These are phyloP conservation scores for Caenorhabditis sp. DNA, from an alignment of 2,888 invertebrate genomes.

Conservation along the genomic window DNA sequence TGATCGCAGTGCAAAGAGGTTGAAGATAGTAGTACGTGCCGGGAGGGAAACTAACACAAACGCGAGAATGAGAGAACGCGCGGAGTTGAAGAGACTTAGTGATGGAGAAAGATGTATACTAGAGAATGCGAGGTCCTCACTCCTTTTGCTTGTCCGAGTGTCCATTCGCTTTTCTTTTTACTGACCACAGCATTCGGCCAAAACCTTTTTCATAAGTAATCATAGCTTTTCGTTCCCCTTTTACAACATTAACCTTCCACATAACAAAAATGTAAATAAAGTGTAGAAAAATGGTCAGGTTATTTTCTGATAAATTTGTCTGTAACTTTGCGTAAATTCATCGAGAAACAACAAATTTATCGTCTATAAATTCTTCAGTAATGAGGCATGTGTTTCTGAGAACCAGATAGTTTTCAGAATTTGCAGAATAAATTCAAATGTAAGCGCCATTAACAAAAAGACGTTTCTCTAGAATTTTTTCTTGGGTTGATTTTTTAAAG, in stretches of 20 bases:
- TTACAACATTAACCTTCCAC: background rate
- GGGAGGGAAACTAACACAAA: background rate
- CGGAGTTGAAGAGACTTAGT: constrained; percentile 5
- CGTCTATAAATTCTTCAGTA: too few relatives aligned
- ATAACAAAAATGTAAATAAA: too few relatives aligned
- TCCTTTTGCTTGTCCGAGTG: constrained; percentile 3
- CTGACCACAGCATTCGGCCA: constrained; percentile 18
- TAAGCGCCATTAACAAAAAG: too few relatives aligned
- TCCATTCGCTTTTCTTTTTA: background rate
- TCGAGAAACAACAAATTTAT: too few relatives aligned
- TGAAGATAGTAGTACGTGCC: background rate
- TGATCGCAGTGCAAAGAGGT: constrained; percentile 26
- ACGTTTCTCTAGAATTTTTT: too few relatives aligned
- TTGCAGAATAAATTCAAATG: too few relatives aligned
- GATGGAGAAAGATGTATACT: background rate
- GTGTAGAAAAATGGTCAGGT: too few relatives aligned
- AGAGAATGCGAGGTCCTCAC: constrained; percentile 32
- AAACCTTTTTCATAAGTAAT: background rate
- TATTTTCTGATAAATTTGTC: too few relatives aligned
- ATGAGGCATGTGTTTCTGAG: too few relatives aligned
- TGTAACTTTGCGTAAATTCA: too few relatives aligned
- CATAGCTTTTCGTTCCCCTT: background rate
- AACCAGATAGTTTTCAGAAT: too few relatives aligned
- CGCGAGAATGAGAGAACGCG: background rate
- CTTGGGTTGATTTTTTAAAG: too few relatives aligned